These are phyloP conservation scores for Aporophyla lueneburgensis DNA, from an alignment of 2,888 invertebrate species.

Conservation along the genomic window DNA sequence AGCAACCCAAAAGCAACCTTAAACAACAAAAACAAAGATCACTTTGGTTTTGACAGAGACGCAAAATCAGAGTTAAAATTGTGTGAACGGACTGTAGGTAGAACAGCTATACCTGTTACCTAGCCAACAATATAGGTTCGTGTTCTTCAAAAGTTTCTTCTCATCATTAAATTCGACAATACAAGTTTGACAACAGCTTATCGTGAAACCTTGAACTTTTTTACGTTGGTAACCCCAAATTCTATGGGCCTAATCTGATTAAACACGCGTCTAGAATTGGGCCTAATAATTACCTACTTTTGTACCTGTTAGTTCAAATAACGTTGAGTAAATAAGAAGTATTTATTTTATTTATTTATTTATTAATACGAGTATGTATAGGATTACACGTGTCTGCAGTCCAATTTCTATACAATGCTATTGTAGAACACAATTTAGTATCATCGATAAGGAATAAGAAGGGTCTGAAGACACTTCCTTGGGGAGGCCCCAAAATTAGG, in stretches of 20 bases:
- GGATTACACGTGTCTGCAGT: too few species aligned
- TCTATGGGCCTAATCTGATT: slow-evolving; percentile 49
- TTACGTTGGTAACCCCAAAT: slow-evolving; percentile 20
- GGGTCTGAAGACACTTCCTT: background rate
- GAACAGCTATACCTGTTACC: slow-evolving; percentile 1
- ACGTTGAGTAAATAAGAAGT: slow-evolving; percentile 6
- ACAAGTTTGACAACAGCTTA: slow-evolving; percentile 24
- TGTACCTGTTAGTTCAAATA: background rate
- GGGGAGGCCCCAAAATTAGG: background rate
- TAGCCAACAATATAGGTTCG: background rate
- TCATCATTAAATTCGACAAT: slow-evolving; percentile 14
- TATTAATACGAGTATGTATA: background rate
- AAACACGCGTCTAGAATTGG: slow-evolving; percentile 34
- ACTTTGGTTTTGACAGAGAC: too few species aligned
- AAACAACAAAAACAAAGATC: too few species aligned
- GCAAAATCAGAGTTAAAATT: too few species aligned
- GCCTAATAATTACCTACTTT: slow-evolving; percentile 5
- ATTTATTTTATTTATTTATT: too few species aligned
- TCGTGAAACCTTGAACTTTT: slow-evolving; percentile 44
- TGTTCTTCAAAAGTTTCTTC: slow-evolving; percentile 18
- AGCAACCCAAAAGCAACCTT: too few species aligned
- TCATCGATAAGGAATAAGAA: background rate
- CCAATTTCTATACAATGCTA: background rate
- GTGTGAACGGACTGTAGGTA: too few species aligned
- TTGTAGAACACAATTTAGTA: background rate